A percentile compares a stretch with the other conserved stretches of the same genome.
Conservation (phyloP, 1,140 invertebrate genomes). For the Bombus picipes region DNA sequence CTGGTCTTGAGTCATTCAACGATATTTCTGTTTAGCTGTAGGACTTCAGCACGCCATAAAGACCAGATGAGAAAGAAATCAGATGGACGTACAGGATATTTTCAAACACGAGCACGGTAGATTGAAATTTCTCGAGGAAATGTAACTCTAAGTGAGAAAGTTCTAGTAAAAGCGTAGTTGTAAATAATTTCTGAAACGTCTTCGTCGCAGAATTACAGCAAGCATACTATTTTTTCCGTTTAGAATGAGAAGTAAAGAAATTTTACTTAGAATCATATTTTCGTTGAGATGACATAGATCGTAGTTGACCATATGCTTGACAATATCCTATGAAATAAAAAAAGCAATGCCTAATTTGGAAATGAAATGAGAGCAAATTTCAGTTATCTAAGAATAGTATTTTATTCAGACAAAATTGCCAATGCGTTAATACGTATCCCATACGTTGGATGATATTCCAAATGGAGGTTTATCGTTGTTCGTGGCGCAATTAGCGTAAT, state of each 20-base stretch:
- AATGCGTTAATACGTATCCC: not conserved
- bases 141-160: not conserved
- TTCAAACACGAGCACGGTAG: not conserved
- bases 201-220: not conserved
- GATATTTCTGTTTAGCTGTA: not conserved
- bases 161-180: not conserved
- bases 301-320: not conserved
- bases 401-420: not conserved
- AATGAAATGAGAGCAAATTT: not conserved
- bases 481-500: not conserved
- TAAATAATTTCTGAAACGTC: not conserved
- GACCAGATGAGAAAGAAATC: not conserved
- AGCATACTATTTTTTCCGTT: not conserved
- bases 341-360: not conserved
- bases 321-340: not conserved
- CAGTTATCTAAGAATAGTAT: not conserved
- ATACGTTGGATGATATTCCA: not conserved
- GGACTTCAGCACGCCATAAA: not conserved
- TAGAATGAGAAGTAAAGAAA: too few species aligned
- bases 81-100: not conserved
- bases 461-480: not conserved
- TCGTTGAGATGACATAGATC: too few species aligned
- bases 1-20: slow-evolving; percentile 4
- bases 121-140: not conserved
- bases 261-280: too few species aligned